Evolutionary conservation across 2,888 invertebrate genomes (phyloP).

Genomic region (Limnephilus marmoratus): DNA sequence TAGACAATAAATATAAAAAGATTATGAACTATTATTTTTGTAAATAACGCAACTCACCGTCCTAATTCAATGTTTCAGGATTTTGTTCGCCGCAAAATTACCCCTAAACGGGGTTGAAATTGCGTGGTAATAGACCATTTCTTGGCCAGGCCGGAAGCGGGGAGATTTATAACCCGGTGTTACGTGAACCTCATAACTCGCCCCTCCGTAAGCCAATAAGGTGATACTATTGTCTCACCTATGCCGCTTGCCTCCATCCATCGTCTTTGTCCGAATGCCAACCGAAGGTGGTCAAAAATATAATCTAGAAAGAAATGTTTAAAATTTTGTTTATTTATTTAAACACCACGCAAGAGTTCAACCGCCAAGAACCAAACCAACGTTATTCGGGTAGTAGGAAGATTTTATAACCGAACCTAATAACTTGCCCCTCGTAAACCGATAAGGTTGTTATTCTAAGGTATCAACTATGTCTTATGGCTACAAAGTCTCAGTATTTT

Average conservation of each 20-base stretch:
- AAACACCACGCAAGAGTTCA: no score
- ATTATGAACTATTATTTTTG: no score
- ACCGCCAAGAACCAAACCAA: no score
- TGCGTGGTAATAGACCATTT: constrained; percentile 41
- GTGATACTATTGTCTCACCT: constrained; percentile 20
- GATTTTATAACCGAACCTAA: no score
- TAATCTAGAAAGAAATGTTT: background rate
- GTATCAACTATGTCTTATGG: no score
- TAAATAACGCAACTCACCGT: background rate
- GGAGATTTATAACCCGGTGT: constrained; percentile 32
- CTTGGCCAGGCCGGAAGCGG: constrained; percentile 32
- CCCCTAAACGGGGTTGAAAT: constrained; percentile 38
- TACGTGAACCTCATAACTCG: constrained; percentile 32
- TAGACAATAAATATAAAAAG: no score
- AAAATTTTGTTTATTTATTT: no score
- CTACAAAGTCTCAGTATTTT: no score
- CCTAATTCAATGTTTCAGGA: background rate
- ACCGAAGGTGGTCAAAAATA: background rate
- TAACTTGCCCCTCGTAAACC: no score
- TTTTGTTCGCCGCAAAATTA: constrained; percentile 32
- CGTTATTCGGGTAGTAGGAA: no score
- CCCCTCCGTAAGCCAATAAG: constrained; percentile 8
- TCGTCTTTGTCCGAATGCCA: background rate
- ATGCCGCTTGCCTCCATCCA: background rate
- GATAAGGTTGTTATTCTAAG: no score